These are phyloP conservation scores for Piprites chloris DNA, from an alignment of 2,113 vertebrate genomes.

Conservation along the genomic window DNA sequence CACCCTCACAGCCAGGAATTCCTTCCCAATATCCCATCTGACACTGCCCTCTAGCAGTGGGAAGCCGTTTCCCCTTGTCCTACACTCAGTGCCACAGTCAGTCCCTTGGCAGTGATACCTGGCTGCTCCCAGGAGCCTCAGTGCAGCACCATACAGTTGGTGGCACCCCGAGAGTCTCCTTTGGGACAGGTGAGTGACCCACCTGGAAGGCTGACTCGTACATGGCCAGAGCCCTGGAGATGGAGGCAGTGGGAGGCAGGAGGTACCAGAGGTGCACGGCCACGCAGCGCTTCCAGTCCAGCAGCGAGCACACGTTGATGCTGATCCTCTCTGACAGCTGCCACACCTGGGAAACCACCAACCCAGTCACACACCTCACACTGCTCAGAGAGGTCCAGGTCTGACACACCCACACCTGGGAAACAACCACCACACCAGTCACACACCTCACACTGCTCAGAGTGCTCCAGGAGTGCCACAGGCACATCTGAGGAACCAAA, in stretches of 20 bases:
- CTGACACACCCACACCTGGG: too few species aligned
- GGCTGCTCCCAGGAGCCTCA: background rate
- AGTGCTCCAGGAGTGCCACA: too few species aligned
- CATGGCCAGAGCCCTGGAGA: constrained; percentile 83
- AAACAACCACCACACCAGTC: too few species aligned
- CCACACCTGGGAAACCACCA: constrained; percentile 81
- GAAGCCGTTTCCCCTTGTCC: background rate
- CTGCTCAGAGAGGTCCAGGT: too few species aligned
- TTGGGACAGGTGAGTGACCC: accelerated
- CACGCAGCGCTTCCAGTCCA: constrained; percentile 94
- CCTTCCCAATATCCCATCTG: accelerated
- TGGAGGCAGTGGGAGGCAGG: constrained; percentile 89
- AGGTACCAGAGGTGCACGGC: constrained; percentile 95
- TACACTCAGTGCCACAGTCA: accelerated
- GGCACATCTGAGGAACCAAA: too few species aligned
- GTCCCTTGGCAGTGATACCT: accelerated
- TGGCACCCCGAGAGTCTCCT: too few species aligned
- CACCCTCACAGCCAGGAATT: background rate
- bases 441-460: too few species aligned
- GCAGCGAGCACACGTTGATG: constrained; percentile 84
- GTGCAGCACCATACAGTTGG: background rate
- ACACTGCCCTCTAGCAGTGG: background rate
- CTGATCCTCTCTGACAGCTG: constrained; percentile 79
- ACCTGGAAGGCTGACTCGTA: constrained; percentile 93
- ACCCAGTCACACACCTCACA: too few species aligned